Evolutionary conservation across 2,888 invertebrate species (phyloP).

Genomic region (Aelia acuminata): DNA sequence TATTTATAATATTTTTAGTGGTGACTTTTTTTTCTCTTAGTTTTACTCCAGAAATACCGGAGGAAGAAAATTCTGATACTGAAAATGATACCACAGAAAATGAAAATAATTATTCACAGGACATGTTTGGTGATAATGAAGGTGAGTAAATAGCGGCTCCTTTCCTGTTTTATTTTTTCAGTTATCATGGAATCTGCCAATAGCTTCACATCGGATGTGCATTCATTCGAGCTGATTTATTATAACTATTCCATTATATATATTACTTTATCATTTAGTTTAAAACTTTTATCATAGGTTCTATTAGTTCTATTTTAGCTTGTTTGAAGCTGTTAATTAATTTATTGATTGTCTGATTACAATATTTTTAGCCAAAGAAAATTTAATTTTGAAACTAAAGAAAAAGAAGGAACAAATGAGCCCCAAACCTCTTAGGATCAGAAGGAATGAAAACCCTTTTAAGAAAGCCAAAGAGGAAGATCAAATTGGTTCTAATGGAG

Average conservation of each 20-base stretch:
- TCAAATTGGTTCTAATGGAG: constrained; percentile 12
- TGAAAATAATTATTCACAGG: constrained; percentile 62
- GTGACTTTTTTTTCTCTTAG: neutral
- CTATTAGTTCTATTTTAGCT: too few relatives aligned
- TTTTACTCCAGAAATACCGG: constrained; percentile 1
- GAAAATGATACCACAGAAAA: neutral
- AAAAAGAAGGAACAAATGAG: constrained; percentile 64
- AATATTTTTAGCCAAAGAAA: constrained; percentile 63
- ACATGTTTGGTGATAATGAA: constrained; percentile 63
- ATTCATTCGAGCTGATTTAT: too few relatives aligned
- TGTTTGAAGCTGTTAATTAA: neutral
- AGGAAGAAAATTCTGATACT: constrained; percentile 50
- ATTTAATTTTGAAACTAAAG: constrained; percentile 65
- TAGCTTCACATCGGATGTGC: too few relatives aligned
- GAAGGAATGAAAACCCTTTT: constrained; percentile 65
- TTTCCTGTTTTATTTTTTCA: neutral
- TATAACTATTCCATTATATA: too few relatives aligned
- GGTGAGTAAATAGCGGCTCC: constrained; percentile 41
- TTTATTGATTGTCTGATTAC: neutral
- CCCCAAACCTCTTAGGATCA: constrained; percentile 63
- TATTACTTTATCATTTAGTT: too few relatives aligned
- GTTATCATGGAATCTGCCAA: too few relatives aligned
- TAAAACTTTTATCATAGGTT: too few relatives aligned
- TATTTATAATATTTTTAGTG: neutral
- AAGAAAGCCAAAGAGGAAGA: constrained; percentile 63